Evolutionary conservation across 53 echinoderm and acorn worm species (phyloP), one percentile per base, ranked within the genome.

Genomic region (Zoroaster sp.): DNA sequence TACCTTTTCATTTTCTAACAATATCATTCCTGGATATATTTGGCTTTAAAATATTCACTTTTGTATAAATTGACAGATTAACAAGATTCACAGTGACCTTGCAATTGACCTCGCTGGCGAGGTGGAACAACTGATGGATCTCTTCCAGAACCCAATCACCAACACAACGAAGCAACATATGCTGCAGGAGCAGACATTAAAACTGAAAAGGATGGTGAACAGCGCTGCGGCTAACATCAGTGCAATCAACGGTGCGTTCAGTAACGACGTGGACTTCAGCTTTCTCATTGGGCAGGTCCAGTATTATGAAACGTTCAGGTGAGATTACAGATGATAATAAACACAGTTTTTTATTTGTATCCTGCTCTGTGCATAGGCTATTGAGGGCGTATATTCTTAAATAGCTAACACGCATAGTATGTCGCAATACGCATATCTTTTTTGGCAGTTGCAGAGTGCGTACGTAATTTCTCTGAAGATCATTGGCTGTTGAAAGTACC

Each of bases 251-350:
- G 59, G n/a, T 8, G 37, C 75, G 21, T 81, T 73, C 28, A 71
- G 73, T 45, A 77, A 69, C 74, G 73, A 74, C 9, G 66, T 91
- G 9, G 85, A 93, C 34, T 47, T 74, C 25, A 78, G 88, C 46
- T 18, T 0, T 0, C 3, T 91, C 65, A 65, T 86, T 4, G 15
- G n/a, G 4, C 65, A 77, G 17, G 88, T 94, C 6, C 31, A 44
- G 33, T 78, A 89, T 52, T 94, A 94, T 54, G 94, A 94, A 72
- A 88, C 83, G 4, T 85, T 94, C 80, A 94, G 94, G 94, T 94
- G 44, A 55, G 92, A 34, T 39, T 41, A 3, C 63, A 25, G n/a
- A n/a, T n/a, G n/a, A n/a, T n/a, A n/a, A n/a, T n/a, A n/a, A n/a
- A n/a, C n/a, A n/a, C n/a, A n/a, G n/a, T n/a, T n/a, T n/a, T n/a